A percentile compares a stretch with the other conserved stretches of the same genome.
These are phyloP conservation scores for Grammomys dolichurus DNA, from an alignment of 2,113 vertebrate genomes.

Conservation along the genomic window DNA sequence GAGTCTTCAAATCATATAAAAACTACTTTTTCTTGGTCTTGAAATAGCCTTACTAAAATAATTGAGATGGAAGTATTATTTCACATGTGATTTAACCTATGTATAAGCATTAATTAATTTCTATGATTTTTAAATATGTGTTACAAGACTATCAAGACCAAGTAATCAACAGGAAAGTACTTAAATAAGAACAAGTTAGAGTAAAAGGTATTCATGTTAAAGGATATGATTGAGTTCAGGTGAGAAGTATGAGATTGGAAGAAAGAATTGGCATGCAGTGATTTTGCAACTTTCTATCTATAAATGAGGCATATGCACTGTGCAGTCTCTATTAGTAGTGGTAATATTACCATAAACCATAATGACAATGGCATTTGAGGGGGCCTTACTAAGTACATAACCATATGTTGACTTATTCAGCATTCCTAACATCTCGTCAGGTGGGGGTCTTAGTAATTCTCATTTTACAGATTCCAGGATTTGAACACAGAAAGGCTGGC, in stretches of 20 bases:
- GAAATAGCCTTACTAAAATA: background rate
- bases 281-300: background rate
- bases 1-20: conserved; percentile 7
- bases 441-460: background rate
- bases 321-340: background rate
- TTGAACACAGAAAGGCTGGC: conserved; percentile 3
- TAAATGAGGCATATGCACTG: background rate
- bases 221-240: conserved; percentile 3
- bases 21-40: conserved; percentile 8
- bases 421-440: background rate
- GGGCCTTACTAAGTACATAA: background rate
- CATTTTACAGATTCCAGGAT: conserved; percentile 38
- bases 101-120: conserved; percentile 15
- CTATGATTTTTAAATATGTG: background rate
- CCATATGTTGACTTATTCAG: conserved; percentile 36
- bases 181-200: conserved; percentile 7
- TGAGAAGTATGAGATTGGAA: conserved; percentile 43
- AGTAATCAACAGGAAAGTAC: conserved; percentile 20
- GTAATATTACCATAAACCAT: background rate
- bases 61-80: conserved; percentile 38
- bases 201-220: conserved; percentile 19
- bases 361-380: background rate
- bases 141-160: background rate
- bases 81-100: background rate
- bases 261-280: background rate